A percentile compares a stretch with the other conserved stretches of the same genome.
phyloP scores from a whole-genome alignment of 2,888 invertebrate genomes.

The Cephus nigrinus region DNA sequence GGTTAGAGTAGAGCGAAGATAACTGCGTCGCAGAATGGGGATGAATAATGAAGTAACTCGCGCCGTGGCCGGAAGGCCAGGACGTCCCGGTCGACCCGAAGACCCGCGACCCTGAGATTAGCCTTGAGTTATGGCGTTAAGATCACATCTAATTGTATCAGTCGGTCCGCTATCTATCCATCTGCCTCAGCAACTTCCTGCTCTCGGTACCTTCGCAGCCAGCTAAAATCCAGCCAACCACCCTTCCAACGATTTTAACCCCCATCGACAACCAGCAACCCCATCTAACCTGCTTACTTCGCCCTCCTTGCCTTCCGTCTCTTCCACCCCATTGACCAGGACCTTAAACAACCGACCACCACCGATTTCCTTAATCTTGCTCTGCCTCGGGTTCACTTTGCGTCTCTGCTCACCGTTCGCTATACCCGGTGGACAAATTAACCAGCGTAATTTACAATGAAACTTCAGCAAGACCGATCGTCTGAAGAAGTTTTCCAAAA shows the following conservation, averaged over 20 bases:
- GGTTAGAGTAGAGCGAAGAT: slow-evolving; percentile 39
- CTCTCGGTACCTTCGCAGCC: not conserved
- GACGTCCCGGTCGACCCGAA: slow-evolving; percentile 36
- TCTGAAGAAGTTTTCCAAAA: not conserved
- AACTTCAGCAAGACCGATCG: not conserved
- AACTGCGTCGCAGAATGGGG: slow-evolving; percentile 56
- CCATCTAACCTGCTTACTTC: slow-evolving; percentile 43
- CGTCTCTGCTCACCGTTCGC: not conserved
- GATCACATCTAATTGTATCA: slow-evolving; percentile 67
- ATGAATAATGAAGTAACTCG: slow-evolving; percentile 66
- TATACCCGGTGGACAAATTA: not conserved
- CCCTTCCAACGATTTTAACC: not conserved
- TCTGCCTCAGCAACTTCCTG: not conserved
- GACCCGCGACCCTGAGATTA: slow-evolving; percentile 56
- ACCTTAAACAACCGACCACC: slow-evolving; percentile 52
- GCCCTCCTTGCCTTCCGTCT: slow-evolving; percentile 44
- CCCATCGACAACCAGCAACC: not conserved
- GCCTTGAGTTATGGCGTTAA: slow-evolving; percentile 64
- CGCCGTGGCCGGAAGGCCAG: slow-evolving; percentile 60
- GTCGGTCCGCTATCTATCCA: slow-evolving; percentile 42
- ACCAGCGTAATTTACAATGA: not conserved
- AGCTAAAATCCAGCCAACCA: not conserved
- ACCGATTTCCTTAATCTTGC: slow-evolving; percentile 57
- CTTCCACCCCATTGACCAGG: slow-evolving; percentile 62
- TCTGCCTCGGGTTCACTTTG: not conserved